Evolutionary conservation across 2,888 invertebrate genomes (phyloP).

Genomic region (Ophonus ardosiacus): DNA sequence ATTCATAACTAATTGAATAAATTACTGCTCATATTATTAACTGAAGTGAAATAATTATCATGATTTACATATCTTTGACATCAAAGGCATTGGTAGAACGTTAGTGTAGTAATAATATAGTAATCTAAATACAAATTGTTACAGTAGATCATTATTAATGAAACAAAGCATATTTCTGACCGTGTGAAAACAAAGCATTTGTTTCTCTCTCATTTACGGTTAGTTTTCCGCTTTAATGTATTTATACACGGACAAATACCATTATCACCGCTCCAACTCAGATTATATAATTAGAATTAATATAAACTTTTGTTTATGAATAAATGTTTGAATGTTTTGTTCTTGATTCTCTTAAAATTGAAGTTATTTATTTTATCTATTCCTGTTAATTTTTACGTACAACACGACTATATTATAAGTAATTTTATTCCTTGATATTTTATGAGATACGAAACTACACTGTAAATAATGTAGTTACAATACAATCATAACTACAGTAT

Average conservation of each 20-base stretch:
- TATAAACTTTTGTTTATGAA: not conserved
- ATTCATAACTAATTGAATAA: not conserved
- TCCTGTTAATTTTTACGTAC: too few species aligned
- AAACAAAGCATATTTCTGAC: constrained; percentile 29
- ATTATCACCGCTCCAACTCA: constrained; percentile 4
- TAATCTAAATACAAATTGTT: not conserved
- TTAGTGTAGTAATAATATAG: not conserved
- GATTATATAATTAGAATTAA: not conserved
- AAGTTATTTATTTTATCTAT: too few species aligned
- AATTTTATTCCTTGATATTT: too few species aligned
- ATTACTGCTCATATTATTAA: not conserved
- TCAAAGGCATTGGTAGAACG: not conserved
- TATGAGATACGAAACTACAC: too few species aligned
- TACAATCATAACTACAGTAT: too few species aligned
- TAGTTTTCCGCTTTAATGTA: constrained; percentile 22
- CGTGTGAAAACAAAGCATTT: constrained; percentile 37
- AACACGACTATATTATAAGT: too few species aligned
- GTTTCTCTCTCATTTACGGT: constrained; percentile 30
- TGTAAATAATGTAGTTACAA: too few species aligned
- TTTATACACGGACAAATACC: constrained; percentile 34
- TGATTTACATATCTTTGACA: not conserved
- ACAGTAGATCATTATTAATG: not conserved
- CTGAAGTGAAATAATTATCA: not conserved
- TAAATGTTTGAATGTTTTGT: not conserved
- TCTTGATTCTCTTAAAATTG: too few species aligned